Evolutionary conservation across 2,113 vertebrate species (phyloP).

Genomic region (Corythaeola cristata): DNA sequence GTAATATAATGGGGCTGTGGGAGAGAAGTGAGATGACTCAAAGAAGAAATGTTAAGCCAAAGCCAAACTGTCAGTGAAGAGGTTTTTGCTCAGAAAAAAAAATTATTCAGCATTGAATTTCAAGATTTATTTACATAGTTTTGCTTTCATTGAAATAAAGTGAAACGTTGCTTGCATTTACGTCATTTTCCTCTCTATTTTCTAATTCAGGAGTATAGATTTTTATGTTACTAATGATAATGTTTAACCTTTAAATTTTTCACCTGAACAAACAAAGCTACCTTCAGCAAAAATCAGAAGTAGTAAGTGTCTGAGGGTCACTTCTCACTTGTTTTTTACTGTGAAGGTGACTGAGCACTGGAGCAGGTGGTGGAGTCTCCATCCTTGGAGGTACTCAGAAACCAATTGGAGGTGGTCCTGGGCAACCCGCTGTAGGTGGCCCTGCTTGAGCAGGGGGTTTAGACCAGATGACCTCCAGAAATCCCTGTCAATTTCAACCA

Average conservation of each 20-base stretch:
- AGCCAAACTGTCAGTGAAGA: not conserved
- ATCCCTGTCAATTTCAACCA: not conserved
- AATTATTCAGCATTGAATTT: not conserved
- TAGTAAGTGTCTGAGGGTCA: not conserved
- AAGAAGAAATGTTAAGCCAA: not conserved
- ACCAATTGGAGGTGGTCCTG: not conserved
- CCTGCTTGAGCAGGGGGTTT: not conserved
- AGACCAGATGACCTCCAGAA: not conserved
- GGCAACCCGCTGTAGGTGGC: not conserved
- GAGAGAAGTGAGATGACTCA: not conserved
- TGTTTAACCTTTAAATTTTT: not conserved
- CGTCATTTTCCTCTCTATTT: not conserved
- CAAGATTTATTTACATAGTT: not conserved
- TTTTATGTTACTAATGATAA: not conserved
- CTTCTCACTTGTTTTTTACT: not conserved
- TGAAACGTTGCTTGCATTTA: not conserved
- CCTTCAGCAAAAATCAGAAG: not conserved
- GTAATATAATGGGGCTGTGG: not conserved
- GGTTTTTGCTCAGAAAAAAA: not conserved
- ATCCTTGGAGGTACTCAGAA: not conserved
- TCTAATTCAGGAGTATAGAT: not conserved
- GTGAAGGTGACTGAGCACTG: not conserved
- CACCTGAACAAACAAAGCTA: not conserved
- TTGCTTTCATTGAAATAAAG: not conserved
- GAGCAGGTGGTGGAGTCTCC: not conserved